A percentile compares a stretch with the other conserved stretches of the same genome.
Evolutionary conservation across 2,888 invertebrate genomes (phyloP).

Genomic region (Hydraecia micacea): DNA sequence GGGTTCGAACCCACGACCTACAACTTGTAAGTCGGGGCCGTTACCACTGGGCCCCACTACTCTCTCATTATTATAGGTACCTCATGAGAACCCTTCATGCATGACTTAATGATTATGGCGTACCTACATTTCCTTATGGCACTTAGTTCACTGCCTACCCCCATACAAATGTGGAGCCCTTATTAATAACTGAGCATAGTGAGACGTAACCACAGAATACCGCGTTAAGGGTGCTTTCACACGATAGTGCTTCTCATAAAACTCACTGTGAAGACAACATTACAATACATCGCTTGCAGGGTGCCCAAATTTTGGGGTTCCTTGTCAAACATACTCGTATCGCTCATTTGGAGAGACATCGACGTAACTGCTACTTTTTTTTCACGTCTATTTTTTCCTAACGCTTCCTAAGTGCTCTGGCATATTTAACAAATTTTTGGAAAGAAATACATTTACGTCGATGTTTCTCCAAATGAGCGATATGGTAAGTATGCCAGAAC

Average conservation of each 20-base stretch:
- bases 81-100: constrained; percentile 5
- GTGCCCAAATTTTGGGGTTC: constrained; percentile 55
- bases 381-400: too few species aligned
- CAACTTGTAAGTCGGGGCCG: not conserved
- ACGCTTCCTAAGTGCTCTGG: too few species aligned
- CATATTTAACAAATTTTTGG: too few species aligned
- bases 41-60: not conserved
- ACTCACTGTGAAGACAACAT: constrained; percentile 68
- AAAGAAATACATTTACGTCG: too few species aligned
- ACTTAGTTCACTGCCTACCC: constrained; percentile 31
- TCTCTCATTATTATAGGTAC: not conserved
- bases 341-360: too few species aligned
- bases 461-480: too few species aligned
- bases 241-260: constrained; percentile 67
- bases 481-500: too few species aligned
- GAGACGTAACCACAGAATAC: constrained; percentile 50
- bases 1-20: not conserved
- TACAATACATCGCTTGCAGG: constrained; percentile 69
- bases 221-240: constrained; percentile 65
- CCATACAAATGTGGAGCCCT: constrained; percentile 36
- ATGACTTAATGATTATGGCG: constrained; percentile 33
- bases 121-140: constrained; percentile 10
- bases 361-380: too few species aligned
- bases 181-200: constrained; percentile 60
- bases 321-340: not conserved